Evolutionary conservation across 2,797 vertebrate species (phyloP), one percentile per base, ranked within the genome.

Genomic region (Leptatherina wallacei): DNA sequence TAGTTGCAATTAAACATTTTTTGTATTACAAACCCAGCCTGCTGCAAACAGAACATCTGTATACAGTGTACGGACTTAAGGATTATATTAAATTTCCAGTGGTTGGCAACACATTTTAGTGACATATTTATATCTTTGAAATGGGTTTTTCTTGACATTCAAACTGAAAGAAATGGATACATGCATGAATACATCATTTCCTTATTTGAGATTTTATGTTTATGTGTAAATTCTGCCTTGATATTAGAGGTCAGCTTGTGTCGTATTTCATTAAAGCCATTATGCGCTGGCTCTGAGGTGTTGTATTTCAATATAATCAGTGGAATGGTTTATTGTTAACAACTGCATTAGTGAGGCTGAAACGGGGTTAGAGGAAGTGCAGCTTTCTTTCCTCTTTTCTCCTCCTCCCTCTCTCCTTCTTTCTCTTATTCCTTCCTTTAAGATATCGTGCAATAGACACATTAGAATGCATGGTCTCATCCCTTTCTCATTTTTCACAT

Each of bases 401-500:
- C 60, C 38, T 65, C 58, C 54, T 70, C 60, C 40, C 52, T 63
- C 56, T 61, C 63, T 68, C 60, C 75, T 59, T 64, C 69, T 73
- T 36, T 81, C 49, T 59, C 57, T n/a, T 18, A 61, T 20, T 3
- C 59, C 29, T 36, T 70, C 74, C 75, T 80, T 87, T 85, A 89
- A 93, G 85, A 89, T 88, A 91, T 79, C 87, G 73, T 58, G 54
- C 73, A 69, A 79, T 38, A 64, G 86, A 91, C 82, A 84, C 88
- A 94, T 94, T 91, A 92, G 90, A 93, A 94, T 93, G 90, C 92
- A 92, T 89, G 83, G 88, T 84, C 86, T 90, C 85, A 84, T 91
- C 92, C 82, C 82, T 80, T 90, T 89, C 91, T 90, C 90, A 92
- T 94, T 92, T 93, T 94, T 92, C 90, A 93, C 90, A 90, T 93